phyloP scores from a whole-genome alignment of 2,797 vertebrate genomes.

The Mastacembelus armatus region DNA sequence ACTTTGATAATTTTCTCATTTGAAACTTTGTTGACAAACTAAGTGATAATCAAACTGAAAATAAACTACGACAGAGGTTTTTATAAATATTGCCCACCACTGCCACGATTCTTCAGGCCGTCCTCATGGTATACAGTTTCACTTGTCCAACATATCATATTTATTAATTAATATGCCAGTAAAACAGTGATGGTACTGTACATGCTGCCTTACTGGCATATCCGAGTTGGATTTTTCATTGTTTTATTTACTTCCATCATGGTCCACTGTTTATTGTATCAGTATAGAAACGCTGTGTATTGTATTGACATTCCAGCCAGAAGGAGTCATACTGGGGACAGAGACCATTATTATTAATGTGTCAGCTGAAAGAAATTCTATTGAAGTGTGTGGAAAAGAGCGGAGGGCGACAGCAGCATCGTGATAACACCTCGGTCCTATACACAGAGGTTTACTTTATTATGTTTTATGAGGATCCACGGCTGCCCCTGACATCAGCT shows the following conservation, averaged over 20 bases:
- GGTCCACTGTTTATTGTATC: constrained; percentile 21
- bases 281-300: constrained; percentile 7
- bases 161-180: constrained; percentile 1
- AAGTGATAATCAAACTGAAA: too few relatives aligned
- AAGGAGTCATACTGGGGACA: constrained; percentile 11
- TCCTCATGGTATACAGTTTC: background rate
- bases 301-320: constrained; percentile 34
- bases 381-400: background rate
- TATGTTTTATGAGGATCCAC: background rate
- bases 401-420: constrained; percentile 1
- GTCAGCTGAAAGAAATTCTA: constrained; percentile 14
- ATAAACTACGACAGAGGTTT: too few relatives aligned
- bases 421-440: constrained; percentile 17
- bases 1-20: too few relatives aligned
- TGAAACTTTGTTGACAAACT: too few relatives aligned
- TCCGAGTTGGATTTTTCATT: background rate
- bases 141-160: too few relatives aligned
- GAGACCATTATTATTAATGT: constrained; percentile 31
- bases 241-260: background rate
- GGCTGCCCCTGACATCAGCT: constrained; percentile 11
- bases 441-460: constrained; percentile 9
- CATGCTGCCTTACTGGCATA: background rate
- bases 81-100: background rate
- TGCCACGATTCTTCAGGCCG: background rate
- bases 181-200: background rate